Conservation (phyloP, 35 echinoderm and acorn worm genomes). For the Heliocidaris tuberculata region DNA sequence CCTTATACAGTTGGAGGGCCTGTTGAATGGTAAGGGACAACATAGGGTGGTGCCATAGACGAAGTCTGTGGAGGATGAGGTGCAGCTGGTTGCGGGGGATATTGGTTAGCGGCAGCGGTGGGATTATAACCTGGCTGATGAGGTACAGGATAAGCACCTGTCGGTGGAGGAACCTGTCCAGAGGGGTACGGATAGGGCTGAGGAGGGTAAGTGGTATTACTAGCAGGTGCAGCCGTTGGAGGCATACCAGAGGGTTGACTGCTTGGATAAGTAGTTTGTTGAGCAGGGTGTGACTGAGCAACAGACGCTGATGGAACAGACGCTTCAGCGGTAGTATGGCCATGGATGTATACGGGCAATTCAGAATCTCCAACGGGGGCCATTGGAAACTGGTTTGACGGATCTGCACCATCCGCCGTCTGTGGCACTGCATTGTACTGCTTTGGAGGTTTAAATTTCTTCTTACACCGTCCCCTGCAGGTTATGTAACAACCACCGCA, state of each 20-base stretch:
- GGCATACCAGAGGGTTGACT: not conserved
- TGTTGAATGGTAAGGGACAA: too few species aligned
- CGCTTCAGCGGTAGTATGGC: not conserved
- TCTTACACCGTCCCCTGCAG: not conserved
- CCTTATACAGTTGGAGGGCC: too few species aligned
- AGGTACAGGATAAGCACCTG: not conserved
- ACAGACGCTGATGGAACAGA: not conserved
- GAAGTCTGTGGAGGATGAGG: not conserved
- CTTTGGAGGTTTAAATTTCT: not conserved
- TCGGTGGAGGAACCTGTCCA: not conserved
- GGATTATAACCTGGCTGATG: not conserved
- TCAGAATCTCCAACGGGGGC: not conserved
- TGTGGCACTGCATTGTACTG: not conserved
- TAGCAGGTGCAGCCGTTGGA: not conserved
- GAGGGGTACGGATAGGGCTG: not conserved
- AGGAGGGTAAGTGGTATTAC: not conserved
- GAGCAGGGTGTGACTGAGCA: too few species aligned
- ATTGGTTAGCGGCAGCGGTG: not conserved
- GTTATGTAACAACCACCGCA: not conserved
- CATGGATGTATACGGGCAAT: not conserved
- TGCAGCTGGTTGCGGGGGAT: not conserved
- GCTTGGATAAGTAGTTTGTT: not conserved
- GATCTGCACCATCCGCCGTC: not conserved
- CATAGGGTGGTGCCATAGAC: too few species aligned
- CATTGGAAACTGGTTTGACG: not conserved